phyloP scores from a whole-genome alignment of 2,888 invertebrate genomes.

The Chrysotoxum bicinctum region DNA sequence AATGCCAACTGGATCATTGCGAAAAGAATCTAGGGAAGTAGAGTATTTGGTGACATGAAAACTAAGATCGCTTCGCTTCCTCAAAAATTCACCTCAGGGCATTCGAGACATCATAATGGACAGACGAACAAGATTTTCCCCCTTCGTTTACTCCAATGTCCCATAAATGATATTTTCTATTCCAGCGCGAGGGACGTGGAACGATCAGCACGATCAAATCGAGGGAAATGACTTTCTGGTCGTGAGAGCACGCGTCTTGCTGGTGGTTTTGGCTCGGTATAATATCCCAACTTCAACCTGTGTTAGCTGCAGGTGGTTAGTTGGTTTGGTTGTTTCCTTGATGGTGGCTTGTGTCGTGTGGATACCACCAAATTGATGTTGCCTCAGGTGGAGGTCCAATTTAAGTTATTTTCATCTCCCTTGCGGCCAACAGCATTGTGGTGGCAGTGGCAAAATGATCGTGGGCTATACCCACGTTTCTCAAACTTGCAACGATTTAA shows the following conservation, averaged over 20 bases:
- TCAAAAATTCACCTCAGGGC: conserved; percentile 21
- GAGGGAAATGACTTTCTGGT: conserved; percentile 32
- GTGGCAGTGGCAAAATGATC: conserved; percentile 3
- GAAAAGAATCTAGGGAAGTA: conserved; percentile 39
- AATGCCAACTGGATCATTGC: conserved; percentile 20
- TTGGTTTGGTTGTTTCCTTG: conserved; percentile 19
- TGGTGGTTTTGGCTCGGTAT: not conserved
- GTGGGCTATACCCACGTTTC: conserved; percentile 2
- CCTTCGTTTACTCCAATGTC: not conserved
- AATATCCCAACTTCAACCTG: not conserved
- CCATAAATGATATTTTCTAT: conserved; percentile 9
- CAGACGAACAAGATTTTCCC: conserved; percentile 2
- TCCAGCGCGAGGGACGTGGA: conserved; percentile 4
- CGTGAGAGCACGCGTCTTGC: conserved; percentile 36
- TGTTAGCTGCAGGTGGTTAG: conserved; percentile 52
- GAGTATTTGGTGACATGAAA: conserved; percentile 40
- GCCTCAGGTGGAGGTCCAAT: conserved; percentile 53
- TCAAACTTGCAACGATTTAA: conserved; percentile 1
- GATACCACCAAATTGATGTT: conserved; percentile 48
- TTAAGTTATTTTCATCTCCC: conserved; percentile 42
- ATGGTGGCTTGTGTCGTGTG: conserved; percentile 17
- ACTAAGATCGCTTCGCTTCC: conserved; percentile 18
- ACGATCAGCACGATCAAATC: conserved; percentile 9
- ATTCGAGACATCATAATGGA: conserved; percentile 26
- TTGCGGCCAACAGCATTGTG: not conserved